A percentile compares a stretch with the other conserved stretches of the same genome.
These are phyloP conservation scores for Taeniopygia guttata DNA, from an alignment of 2,797 vertebrate genomes.

Conservation along the genomic window DNA sequence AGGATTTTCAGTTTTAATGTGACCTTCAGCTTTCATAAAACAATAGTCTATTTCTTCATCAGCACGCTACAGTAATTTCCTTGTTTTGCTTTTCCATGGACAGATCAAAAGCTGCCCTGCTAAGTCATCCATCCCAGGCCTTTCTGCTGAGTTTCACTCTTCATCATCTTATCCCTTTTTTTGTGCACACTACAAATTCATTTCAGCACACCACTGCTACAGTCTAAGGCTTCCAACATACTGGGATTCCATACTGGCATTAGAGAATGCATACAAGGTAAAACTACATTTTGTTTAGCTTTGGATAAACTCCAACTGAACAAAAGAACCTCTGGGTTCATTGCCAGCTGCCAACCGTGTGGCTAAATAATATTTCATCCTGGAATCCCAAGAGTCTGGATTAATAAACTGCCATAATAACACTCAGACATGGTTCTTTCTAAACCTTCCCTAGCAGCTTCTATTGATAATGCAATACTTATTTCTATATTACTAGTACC, in stretches of 20 bases:
- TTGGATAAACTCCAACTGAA: not conserved
- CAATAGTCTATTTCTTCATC: not conserved
- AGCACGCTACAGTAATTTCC: not conserved
- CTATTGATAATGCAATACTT: not conserved
- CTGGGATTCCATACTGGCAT: not conserved
- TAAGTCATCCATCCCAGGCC: not conserved
- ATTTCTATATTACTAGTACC: not conserved
- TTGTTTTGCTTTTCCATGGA: not conserved
- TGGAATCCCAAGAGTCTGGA: not conserved
- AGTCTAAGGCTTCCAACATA: not conserved
- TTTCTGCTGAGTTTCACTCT: not conserved
- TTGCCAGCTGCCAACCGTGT: not conserved
- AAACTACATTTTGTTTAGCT: not conserved
- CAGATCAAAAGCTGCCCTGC: not conserved
- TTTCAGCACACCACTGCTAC: not conserved
- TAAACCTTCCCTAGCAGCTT: not conserved
- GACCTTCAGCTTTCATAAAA: not conserved
- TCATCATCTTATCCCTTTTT: not conserved
- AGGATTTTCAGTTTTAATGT: not conserved
- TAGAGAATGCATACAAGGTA: not conserved
- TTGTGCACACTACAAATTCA: not conserved
- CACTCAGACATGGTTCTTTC: not conserved
- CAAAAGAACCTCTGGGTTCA: not conserved
- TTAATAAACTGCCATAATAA: not conserved
- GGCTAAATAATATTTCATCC: not conserved